Evolutionary conservation across 2,888 invertebrate species (phyloP).

Genomic region (Caradrina clavipalpis): DNA sequence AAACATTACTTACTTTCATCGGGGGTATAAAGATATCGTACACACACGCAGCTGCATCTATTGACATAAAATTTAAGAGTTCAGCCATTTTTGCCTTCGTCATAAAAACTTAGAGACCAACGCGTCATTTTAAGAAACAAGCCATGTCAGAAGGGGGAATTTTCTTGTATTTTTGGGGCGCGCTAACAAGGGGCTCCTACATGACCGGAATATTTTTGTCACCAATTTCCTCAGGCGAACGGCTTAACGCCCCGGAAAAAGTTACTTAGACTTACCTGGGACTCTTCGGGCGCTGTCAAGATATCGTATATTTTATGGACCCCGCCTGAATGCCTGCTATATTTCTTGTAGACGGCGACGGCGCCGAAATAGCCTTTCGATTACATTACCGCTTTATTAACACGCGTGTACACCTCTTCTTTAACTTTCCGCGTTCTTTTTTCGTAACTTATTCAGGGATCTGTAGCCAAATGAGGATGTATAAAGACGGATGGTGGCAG

Average conservation of each 20-base stretch:
- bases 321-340: slow-evolving; percentile 71
- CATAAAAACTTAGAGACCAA: slow-evolving; percentile 81
- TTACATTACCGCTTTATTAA: slow-evolving; percentile 67
- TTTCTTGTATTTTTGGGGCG: slow-evolving; percentile 83
- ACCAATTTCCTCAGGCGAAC: slow-evolving; percentile 86
- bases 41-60: slow-evolving; percentile 77
- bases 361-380: slow-evolving; percentile 70
- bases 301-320: slow-evolving; percentile 80
- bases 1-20: slow-evolving; percentile 70
- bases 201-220: slow-evolving; percentile 90
- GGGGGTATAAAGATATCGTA: slow-evolving; percentile 67
- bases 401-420: slow-evolving; percentile 32
- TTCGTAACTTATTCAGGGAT: slow-evolving; percentile 61
- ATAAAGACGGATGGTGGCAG: slow-evolving; percentile 66
- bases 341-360: slow-evolving; percentile 69
- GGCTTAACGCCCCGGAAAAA: slow-evolving; percentile 85
- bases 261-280: slow-evolving; percentile 85
- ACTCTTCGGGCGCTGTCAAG: slow-evolving; percentile 76
- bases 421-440: slow-evolving; percentile 38
- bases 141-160: slow-evolving; percentile 80
- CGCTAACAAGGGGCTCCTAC: slow-evolving; percentile 87
- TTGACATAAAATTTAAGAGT: slow-evolving; percentile 82
- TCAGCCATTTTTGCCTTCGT: slow-evolving; percentile 75
- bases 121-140: slow-evolving; percentile 78
- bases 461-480: slow-evolving; percentile 67